Conservation (phyloP, 2,113 vertebrate species). For the Ciconia maguari region DNA sequence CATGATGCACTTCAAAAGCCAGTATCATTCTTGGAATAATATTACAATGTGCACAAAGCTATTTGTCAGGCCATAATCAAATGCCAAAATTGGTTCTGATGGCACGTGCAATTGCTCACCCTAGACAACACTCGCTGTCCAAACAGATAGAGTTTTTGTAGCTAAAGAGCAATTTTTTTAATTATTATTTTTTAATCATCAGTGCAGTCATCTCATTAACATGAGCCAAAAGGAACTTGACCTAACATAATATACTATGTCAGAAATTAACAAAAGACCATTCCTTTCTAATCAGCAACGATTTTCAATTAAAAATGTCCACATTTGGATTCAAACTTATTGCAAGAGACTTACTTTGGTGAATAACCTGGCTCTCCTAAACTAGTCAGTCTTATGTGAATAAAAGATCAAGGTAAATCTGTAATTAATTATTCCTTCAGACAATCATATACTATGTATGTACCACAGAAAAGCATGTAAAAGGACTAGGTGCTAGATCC, state of each 20-base stretch:
- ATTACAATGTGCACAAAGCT: background rate
- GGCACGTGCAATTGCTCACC: background rate
- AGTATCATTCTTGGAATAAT: background rate
- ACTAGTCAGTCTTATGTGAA: background rate
- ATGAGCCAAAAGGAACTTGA: background rate
- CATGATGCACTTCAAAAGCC: background rate
- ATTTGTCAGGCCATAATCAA: conserved; percentile 28
- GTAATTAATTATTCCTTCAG: background rate
- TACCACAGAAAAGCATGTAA: background rate
- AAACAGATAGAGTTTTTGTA: background rate
- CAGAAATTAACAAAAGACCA: conserved; percentile 1
- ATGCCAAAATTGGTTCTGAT: conserved; percentile 1
- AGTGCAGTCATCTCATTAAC: background rate
- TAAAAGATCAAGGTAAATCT: background rate
- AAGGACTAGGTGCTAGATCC: background rate
- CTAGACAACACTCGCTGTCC: conserved; percentile 10
- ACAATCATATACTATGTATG: background rate
- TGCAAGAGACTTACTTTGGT: background rate
- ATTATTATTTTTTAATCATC: conserved; percentile 37
- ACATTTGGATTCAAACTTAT: background rate
- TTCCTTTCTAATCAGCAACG: background rate
- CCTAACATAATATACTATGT: background rate
- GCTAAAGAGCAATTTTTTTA: background rate
- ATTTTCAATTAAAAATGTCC: conserved; percentile 36
- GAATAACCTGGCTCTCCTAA: background rate